Evolutionary conservation across 1,140 invertebrate species (phyloP), one percentile per base, ranked within the genome.

Genomic region (Drosophila malerkotliana): DNA sequence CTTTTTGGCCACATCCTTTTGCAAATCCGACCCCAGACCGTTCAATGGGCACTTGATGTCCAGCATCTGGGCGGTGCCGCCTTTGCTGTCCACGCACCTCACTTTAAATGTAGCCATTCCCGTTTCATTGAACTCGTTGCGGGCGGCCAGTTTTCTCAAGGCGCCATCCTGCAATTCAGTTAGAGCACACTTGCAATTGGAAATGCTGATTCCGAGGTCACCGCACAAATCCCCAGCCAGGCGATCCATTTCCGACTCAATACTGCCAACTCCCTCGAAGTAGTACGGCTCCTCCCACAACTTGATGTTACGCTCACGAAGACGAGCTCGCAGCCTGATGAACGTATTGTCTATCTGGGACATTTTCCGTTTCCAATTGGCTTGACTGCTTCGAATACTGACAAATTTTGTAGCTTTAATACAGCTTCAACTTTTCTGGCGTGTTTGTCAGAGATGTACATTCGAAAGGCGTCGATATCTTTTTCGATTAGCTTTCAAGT

Each of bases 271-370:
- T 41, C 92, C 92, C 66, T 93, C 92, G 14, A 77, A 76, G 59
- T 93, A 94, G 88, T 95, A 96, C 0, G 96, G 96, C 28, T 93
- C 84, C 56, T 94, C 92, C 96, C 96, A 96, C 60, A 96, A 88
- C 87, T 96, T 96, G 7, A 96, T 92, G 75, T 62, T 41, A 0
- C 44, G 73, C 44, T 77, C 53, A 6, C 75, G 67, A 7, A 84
- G 37, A 2, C 57, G 63, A 5, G 60, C 62, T 28, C 82, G 63
- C 54, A 84, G 10, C 51, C 61, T 75, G 7, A 66, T 49, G 12
- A 85, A 62, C 24, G 47, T 71, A 59, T 69, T 73, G n/a, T 84
- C 73, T 30, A 58, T 59, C 18, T 73, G 59, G 10, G 77, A 71
- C 82, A 84, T 85, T 52, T 48, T 39, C 18, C 4, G 18, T 26